A percentile compares a stretch with the other conserved stretches of the same genome.
These are phyloP conservation scores for Hoplodrina ambigua DNA, from an alignment of 2,888 invertebrate species.

Conservation along the genomic window DNA sequence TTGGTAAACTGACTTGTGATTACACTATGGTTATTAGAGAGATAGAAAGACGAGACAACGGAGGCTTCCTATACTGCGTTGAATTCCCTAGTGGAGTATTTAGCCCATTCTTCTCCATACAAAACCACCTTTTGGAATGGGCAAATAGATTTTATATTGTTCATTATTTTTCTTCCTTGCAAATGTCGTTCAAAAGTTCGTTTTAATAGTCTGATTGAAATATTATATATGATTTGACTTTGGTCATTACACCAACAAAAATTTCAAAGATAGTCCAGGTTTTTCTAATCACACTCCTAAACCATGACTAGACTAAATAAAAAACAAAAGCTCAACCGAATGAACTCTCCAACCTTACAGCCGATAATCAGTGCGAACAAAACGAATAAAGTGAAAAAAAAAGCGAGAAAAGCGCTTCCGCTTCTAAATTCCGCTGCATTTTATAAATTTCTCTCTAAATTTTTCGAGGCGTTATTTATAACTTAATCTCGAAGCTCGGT, in stretches of 20 bases:
- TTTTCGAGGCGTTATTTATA: constrained; percentile 87
- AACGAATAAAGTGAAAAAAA: constrained; percentile 12
- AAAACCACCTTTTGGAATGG: too few relatives aligned
- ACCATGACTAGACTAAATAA: neutral
- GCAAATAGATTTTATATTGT: too few relatives aligned
- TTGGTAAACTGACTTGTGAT: too few relatives aligned
- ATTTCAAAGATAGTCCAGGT: neutral
- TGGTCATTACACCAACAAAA: neutral
- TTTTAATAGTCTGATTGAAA: too few relatives aligned
- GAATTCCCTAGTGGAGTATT: too few relatives aligned
- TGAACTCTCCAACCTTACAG: constrained; percentile 14
- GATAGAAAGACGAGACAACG: too few relatives aligned
- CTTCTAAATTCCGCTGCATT: constrained; percentile 68
- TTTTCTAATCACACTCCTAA: neutral
- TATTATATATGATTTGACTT: too few relatives aligned
- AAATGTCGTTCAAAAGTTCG: too few relatives aligned
- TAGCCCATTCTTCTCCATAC: too few relatives aligned
- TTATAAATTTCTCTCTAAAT: constrained; percentile 87
- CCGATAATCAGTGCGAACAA: constrained; percentile 29
- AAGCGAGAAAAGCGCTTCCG: constrained; percentile 67
- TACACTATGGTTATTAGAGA: too few relatives aligned
- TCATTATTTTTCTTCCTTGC: too few relatives aligned
- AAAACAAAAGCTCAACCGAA: constrained; percentile 6
- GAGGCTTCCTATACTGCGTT: neutral
- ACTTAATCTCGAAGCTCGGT: constrained; percentile 86